A percentile compares a stretch with the other conserved stretches of the same genome.
Evolutionary conservation across 1,140 invertebrate genomes (phyloP).

Genomic region (Pissodes strobi): DNA sequence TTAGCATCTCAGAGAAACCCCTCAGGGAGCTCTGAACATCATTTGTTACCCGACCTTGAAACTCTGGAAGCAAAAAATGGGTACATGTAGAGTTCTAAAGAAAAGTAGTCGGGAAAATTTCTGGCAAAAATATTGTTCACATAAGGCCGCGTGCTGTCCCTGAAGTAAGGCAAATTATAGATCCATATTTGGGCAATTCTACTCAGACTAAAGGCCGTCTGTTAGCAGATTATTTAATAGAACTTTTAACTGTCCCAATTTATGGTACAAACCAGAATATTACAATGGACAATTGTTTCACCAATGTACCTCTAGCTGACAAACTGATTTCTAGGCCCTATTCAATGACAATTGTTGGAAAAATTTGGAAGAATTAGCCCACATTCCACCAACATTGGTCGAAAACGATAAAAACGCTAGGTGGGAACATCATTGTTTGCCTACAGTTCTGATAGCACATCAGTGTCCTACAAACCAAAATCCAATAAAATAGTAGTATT

Average conservation of each 20-base stretch:
- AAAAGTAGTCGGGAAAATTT: too few relatives aligned
- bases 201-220: slow-evolving; percentile 1
- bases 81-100: too few relatives aligned
- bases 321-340: background rate
- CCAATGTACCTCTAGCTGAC: background rate
- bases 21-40: too few relatives aligned
- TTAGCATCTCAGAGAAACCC: too few relatives aligned
- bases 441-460: background rate
- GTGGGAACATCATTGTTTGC: too few relatives aligned
- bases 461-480: background rate
- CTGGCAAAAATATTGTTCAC: too few relatives aligned
- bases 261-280: background rate
- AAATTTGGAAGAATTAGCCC: background rate
- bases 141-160: too few relatives aligned
- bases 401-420: background rate
- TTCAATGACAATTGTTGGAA: slow-evolving; percentile 1
- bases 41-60: too few relatives aligned
- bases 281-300: too few relatives aligned
- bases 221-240: slow-evolving; percentile 4
- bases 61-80: too few relatives aligned
- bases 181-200: background rate
- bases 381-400: slow-evolving; percentile 1
- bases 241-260: background rate
- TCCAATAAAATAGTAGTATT: background rate
- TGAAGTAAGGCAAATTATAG: too few relatives aligned